These are phyloP conservation scores for Xylocopa sonorina DNA, from an alignment of 1,140 invertebrate species.

Conservation along the genomic window DNA sequence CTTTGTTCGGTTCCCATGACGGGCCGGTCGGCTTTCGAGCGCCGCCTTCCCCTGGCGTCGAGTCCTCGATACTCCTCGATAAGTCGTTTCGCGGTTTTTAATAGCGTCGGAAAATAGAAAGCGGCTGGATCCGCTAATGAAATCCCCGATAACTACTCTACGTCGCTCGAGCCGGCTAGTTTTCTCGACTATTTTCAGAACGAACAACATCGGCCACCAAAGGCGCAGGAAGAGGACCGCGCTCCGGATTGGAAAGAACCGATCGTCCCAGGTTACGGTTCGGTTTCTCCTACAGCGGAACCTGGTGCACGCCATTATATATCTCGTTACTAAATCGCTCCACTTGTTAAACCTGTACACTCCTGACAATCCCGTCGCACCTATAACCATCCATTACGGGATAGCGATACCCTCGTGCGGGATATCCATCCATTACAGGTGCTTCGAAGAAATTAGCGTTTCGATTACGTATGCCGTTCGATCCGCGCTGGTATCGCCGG, in stretches of 20 bases:
- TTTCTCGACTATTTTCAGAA: too few relatives aligned
- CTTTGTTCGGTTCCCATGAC: conserved; percentile 49
- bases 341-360: conserved; percentile 5
- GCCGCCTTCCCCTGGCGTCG: background rate
- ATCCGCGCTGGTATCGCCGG: background rate
- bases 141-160: background rate
- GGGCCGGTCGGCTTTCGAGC: conserved; percentile 4
- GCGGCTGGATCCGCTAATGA: background rate
- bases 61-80: background rate
- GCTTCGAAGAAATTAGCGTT: conserved; percentile 14
- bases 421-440: conserved; percentile 7
- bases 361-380: background rate
- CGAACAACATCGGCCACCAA: too few relatives aligned
- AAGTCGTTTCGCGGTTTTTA: background rate
- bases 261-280: background rate
- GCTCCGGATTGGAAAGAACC: background rate
- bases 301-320: conserved; percentile 20
- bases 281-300: background rate
- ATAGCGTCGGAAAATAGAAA: background rate
- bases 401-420: conserved; percentile 5
- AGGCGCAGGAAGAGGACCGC: too few relatives aligned
- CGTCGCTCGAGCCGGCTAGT: too few relatives aligned
- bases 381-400: conserved; percentile 11
- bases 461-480: background rate
- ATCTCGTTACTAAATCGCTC: conserved; percentile 4